A percentile compares a stretch with the other conserved stretches of the same genome.
Conservation (phyloP, 2,888 invertebrate genomes). For the Leptinotarsa tumamoca region DNA sequence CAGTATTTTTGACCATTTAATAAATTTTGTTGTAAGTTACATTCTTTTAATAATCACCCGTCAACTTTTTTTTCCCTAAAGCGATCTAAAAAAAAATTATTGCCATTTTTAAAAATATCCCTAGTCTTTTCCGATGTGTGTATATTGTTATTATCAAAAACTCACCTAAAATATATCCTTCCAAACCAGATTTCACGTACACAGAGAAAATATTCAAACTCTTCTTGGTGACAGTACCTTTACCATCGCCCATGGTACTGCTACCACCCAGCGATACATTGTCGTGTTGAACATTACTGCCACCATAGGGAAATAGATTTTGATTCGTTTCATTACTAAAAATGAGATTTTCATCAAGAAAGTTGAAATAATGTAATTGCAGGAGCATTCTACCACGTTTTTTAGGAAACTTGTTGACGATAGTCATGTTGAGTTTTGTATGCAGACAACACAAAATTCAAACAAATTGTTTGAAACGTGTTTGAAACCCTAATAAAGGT, state of each 20-base stretch:
- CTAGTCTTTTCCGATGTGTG: no score
- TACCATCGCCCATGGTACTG: constrained; percentile 69
- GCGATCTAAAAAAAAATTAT: no score
- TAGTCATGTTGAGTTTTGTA: no score
- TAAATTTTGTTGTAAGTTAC: no score
- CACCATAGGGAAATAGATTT: constrained; percentile 42
- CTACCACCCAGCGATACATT: constrained; percentile 60
- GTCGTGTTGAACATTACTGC: constrained; percentile 55
- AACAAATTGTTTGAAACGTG: no score
- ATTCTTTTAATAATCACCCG: no score
- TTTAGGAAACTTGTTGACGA: neutral
- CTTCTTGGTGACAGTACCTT: constrained; percentile 77
- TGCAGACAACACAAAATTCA: no score
- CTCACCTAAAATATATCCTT: constrained; percentile 87
- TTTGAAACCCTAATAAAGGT: no score
- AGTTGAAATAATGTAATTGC: neutral
- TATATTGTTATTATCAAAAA: constrained; percentile 40
- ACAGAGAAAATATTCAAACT: constrained; percentile 86
- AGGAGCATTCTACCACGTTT: neutral
- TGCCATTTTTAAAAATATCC: no score
- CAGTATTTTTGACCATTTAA: no score
- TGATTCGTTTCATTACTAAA: constrained; percentile 58
- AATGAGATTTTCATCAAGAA: constrained; percentile 25
- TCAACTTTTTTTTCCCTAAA: no score
- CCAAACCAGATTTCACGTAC: constrained; percentile 90